Base-by-base conservation (phyloP, 2,888 invertebrate genomes). In the Ennomos erosarius region DNA sequence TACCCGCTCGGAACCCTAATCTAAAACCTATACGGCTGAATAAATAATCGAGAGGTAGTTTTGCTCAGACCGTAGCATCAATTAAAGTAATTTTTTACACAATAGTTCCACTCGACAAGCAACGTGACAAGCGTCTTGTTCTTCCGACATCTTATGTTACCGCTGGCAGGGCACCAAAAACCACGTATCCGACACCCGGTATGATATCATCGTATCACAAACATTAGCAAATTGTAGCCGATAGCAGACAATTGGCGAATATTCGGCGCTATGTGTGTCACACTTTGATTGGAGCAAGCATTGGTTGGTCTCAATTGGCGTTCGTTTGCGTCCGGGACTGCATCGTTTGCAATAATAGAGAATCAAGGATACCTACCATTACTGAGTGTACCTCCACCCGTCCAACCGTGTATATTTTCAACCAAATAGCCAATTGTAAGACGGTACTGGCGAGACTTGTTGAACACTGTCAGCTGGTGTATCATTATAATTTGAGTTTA, bases 261-360 rank as follows among this genome's bases (percentile, higher is more conserved):
- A 79, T 85, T 84, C 67, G 73, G 75, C 65, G 62, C 68, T 58
- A 65, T 70, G 70, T 75, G 73, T 78, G 78, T 78, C 81, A 76
- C 66, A 71, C 75, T 79, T 79, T 82, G 84, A 86, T 85, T 82
- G 78, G 71, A 71, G 71, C 68, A 59, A 70, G 71, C 75, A 74
- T 78, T 79, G 13, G 34, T 53, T 50, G 10, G 53, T 50, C 56
- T 81, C 82, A 87, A 87, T 87, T 84, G 80, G 66, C 59, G 65
- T 60, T 77, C 55, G 75, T 82, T 79, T 71, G 68, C 52, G 53
- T 44, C 53, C 34, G 11, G 36, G 55, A 10, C 57, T 60, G 48
- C 43, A 60, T 56, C 46, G 51, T 62, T 61, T 61, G 53, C 53
- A 51, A 56, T 52, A 33, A 44, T 61, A 45, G 37, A 33, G 43